Evolutionary conservation across 2,797 vertebrate genomes (phyloP).

Genomic region (Gadopsis marmoratus): DNA sequence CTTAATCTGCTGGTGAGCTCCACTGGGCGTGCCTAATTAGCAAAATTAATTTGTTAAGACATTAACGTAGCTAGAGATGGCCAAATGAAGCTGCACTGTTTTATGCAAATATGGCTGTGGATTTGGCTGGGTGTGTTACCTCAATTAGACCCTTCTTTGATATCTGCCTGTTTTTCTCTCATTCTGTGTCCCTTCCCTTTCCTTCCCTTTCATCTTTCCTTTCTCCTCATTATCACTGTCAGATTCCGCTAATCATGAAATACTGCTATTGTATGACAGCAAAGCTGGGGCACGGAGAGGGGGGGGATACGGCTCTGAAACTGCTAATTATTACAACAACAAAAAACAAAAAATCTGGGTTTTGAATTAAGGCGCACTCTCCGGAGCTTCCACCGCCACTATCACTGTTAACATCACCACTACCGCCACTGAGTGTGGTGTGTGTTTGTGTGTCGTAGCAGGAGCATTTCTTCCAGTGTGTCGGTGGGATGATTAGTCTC

Average conservation of each 20-base stretch:
- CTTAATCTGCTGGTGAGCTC: slow-evolving; percentile 95
- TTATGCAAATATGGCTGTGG: slow-evolving; percentile 96
- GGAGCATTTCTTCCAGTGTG: slow-evolving; percentile 68
- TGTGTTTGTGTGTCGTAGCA: slow-evolving; percentile 59
- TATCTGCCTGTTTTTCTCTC: slow-evolving; percentile 87
- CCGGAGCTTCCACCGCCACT: slow-evolving; percentile 80
- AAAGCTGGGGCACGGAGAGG: slow-evolving; percentile 27
- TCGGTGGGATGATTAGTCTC: slow-evolving; percentile 94
- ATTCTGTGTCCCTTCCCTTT: slow-evolving; percentile 84
- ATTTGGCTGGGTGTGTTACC: slow-evolving; percentile 92
- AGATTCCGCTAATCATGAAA: slow-evolving; percentile 74
- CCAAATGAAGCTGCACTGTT: slow-evolving; percentile 92
- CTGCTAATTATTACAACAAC: slow-evolving; percentile 89
- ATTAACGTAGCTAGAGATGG: slow-evolving; percentile 97
- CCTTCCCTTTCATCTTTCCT: slow-evolving; percentile 90
- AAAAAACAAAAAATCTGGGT: slow-evolving; percentile 88
- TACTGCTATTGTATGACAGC: slow-evolving; percentile 75
- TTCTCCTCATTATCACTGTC: slow-evolving; percentile 84
- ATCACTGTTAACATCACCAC: slow-evolving; percentile 85
- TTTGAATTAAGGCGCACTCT: slow-evolving; percentile 91
- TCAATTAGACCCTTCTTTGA: slow-evolving; percentile 96
- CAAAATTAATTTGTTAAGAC: slow-evolving; percentile 99
- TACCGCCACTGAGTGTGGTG: slow-evolving; percentile 48
- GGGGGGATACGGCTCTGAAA: slow-evolving; percentile 80
- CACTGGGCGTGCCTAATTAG: slow-evolving; percentile 98